phyloP scores from a whole-genome alignment of 2,797 vertebrate genomes.

The Rallus crepitans region DNA sequence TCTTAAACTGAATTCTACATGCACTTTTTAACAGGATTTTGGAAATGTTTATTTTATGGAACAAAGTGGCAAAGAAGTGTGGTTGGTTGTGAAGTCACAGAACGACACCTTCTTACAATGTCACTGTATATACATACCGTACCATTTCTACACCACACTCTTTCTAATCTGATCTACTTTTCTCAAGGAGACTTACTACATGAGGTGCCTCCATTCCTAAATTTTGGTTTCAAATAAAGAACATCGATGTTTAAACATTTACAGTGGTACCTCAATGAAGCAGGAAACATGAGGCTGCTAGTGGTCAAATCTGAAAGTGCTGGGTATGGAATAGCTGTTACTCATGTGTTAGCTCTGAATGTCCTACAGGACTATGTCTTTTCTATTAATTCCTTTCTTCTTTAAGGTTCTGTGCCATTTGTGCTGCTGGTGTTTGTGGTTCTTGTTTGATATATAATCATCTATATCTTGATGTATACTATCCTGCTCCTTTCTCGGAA shows the following conservation, averaged over 20 bases:
- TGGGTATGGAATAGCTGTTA: not conserved
- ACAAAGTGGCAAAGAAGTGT: not conserved
- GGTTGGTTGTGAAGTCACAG: not conserved
- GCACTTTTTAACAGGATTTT: not conserved
- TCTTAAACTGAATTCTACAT: not conserved
- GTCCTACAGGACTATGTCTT: not conserved
- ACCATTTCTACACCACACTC: not conserved
- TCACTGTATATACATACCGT: not conserved
- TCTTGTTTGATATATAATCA: not conserved
- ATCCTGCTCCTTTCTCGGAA: not conserved
- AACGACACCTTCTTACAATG: not conserved
- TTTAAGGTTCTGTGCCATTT: not conserved
- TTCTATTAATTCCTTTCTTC: not conserved
- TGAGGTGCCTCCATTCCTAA: not conserved
- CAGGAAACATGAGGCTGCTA: not conserved
- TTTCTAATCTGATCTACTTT: not conserved
- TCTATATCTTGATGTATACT: fast-evolving
- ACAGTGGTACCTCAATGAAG: not conserved
- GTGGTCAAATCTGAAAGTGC: not conserved
- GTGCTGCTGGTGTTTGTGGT: not conserved
- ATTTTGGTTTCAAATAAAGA: not conserved
- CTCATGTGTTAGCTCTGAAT: not conserved
- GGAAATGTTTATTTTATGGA: not conserved
- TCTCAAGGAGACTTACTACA: not conserved
- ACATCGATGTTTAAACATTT: not conserved